Conservation (phyloP, 1,140 invertebrate genomes). For the Drosophila rufa region DNA sequence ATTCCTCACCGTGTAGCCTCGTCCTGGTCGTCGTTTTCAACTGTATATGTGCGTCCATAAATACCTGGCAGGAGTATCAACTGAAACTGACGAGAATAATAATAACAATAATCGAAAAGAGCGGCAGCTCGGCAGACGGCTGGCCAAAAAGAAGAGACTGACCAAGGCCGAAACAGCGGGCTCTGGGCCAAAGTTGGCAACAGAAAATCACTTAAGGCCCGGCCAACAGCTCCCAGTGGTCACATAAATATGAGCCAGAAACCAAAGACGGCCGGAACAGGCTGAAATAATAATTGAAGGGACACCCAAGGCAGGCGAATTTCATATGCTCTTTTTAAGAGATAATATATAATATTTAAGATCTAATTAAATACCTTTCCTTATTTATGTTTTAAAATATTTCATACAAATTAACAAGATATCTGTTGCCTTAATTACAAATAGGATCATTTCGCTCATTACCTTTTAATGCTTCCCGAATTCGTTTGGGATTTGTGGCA, state of each 20-base stretch:
- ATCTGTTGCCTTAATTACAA: neutral
- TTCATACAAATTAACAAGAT: neutral
- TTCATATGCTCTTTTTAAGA: neutral
- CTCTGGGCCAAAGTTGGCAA: constrained; percentile 16
- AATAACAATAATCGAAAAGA: constrained; percentile 38
- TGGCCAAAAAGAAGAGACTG: constrained; percentile 15
- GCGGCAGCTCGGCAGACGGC: neutral
- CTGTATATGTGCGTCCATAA: neutral
- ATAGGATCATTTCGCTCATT: too few species aligned
- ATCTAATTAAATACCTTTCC: too few species aligned
- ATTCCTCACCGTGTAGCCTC: neutral
- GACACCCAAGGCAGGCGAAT: neutral
- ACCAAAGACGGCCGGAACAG: constrained; percentile 26
- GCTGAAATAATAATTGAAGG: constrained; percentile 11
- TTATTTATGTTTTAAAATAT: too few species aligned
- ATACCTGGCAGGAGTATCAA: constrained; percentile 10
- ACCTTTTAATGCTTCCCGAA: neutral
- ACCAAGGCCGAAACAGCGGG: constrained; percentile 8
- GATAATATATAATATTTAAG: neutral
- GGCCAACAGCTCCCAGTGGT: constrained; percentile 74
- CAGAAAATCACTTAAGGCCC: constrained; percentile 75
- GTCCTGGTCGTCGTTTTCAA: neutral
- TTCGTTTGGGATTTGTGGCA: neutral
- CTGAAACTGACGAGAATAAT: constrained; percentile 43
- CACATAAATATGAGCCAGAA: constrained; percentile 75